Evolutionary conservation across 2,113 vertebrate species (phyloP).

Genomic region (Hipposideros armiger): DNA sequence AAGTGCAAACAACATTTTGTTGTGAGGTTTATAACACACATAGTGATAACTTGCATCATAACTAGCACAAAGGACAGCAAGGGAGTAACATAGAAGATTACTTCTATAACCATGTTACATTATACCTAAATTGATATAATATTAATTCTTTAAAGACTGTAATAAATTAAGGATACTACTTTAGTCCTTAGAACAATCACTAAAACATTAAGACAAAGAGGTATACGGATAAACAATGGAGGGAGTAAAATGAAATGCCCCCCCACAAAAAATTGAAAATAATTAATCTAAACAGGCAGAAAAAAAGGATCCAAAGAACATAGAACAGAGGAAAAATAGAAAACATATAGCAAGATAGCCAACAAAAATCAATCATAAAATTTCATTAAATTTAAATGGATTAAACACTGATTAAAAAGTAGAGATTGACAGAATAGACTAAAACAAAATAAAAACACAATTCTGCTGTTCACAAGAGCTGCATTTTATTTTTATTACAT

Average conservation of each 20-base stretch:
- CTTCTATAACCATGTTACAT: neutral
- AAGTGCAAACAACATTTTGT: neutral
- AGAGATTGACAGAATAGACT: neutral
- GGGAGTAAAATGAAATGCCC: neutral
- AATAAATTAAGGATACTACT: neutral
- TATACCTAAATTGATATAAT: neutral
- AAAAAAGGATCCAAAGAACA: neutral
- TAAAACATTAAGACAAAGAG: neutral
- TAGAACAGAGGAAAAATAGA: neutral
- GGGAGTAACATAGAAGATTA: neutral
- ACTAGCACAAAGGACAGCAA: neutral
- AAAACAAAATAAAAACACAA: neutral
- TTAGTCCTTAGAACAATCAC: neutral
- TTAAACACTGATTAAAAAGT: neutral
- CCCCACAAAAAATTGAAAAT: neutral
- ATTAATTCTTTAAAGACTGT: neutral
- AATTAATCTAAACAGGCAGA: neutral
- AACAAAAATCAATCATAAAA: neutral
- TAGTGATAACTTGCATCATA: neutral
- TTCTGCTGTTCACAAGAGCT: neutral
- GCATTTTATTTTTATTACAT: neutral
- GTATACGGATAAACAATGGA: neutral
- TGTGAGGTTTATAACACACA: neutral
- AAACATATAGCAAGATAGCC: neutral
- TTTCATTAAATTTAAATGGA: neutral